Percentiles rank a stretch among this genome's conserved stretches.
Conservation (phyloP, 2,888 invertebrate species). For the Eupeodes latifasciatus region DNA sequence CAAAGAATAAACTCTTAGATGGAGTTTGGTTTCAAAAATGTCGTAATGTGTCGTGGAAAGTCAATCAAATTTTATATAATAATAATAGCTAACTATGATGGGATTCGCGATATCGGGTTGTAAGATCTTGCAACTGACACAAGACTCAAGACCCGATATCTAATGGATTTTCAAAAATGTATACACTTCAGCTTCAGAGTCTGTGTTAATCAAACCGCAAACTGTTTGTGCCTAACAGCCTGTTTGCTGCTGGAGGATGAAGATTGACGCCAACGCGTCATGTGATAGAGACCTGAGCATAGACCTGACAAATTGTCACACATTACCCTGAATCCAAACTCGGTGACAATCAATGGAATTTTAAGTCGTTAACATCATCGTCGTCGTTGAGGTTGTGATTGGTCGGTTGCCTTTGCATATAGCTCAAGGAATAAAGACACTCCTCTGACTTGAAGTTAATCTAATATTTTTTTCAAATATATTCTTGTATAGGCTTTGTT, state of each 20-base stretch:
- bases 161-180: conserved; percentile 55
- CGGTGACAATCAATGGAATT: conserved; percentile 63
- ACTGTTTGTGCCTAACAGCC: neutral
- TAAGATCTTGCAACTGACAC: conserved; percentile 40
- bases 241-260: conserved; percentile 49
- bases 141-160: conserved; percentile 44
- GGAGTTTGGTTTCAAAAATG: conserved; percentile 21
- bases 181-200: neutral
- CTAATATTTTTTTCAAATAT: too few relatives aligned
- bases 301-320: conserved; percentile 70
- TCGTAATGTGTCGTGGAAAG: conserved; percentile 62
- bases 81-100: conserved; percentile 43
- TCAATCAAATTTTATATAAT: conserved; percentile 63
- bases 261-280: conserved; percentile 63
- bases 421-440: conserved; percentile 24
- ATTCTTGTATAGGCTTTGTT: too few relatives aligned
- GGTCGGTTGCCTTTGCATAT: neutral
- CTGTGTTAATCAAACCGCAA: conserved; percentile 1
- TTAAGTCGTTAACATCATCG: neutral
- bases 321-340: conserved; percentile 54
- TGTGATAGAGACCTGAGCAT: neutral
- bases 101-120: conserved; percentile 48
- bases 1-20: neutral
- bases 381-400: neutral
- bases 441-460: conserved; percentile 45